Conservation (phyloP, 2,888 invertebrate species). For the Eulithis testata region DNA sequence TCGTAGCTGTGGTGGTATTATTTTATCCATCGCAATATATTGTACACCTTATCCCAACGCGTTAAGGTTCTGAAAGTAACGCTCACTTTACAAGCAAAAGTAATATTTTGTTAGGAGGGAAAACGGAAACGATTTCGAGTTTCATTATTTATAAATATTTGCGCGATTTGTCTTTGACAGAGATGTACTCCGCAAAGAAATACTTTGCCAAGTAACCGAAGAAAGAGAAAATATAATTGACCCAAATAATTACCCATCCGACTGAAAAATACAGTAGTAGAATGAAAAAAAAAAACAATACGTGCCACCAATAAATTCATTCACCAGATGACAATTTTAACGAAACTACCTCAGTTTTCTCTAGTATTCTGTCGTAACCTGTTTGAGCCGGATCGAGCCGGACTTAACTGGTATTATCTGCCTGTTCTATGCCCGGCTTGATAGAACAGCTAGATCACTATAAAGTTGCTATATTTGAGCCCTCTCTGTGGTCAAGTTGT, state of each 20-base stretch:
- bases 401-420: slow-evolving; percentile 42
- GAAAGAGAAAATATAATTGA: too few species aligned
- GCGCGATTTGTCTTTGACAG: slow-evolving; percentile 20
- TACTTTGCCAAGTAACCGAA: too few species aligned
- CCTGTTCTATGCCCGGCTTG: slow-evolving; percentile 13
- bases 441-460: slow-evolving; percentile 10
- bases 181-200: slow-evolving; percentile 7
- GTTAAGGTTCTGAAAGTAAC: slow-evolving; percentile 18
- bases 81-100: slow-evolving; percentile 6
- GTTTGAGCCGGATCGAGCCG: slow-evolving; percentile 43
- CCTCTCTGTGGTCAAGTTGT: too few species aligned
- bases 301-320: background rate
- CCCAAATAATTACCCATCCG: too few species aligned
- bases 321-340: slow-evolving; percentile 17
- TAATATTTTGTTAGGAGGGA: slow-evolving; percentile 30
- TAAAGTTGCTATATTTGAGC: background rate
- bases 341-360: slow-evolving; percentile 27
- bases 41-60: slow-evolving; percentile 15
- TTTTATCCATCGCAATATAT: background rate
- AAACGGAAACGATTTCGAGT: slow-evolving; percentile 36
- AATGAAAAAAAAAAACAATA: background rate
- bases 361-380: slow-evolving; percentile 31
- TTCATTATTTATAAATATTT: slow-evolving; percentile 37
- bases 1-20: background rate
- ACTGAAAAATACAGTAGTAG: too few species aligned